A percentile compares a stretch with the other conserved stretches of the same genome.
These are phyloP conservation scores for Apogon hyalosoma DNA, from an alignment of 2,797 vertebrate species.

Conservation along the genomic window DNA sequence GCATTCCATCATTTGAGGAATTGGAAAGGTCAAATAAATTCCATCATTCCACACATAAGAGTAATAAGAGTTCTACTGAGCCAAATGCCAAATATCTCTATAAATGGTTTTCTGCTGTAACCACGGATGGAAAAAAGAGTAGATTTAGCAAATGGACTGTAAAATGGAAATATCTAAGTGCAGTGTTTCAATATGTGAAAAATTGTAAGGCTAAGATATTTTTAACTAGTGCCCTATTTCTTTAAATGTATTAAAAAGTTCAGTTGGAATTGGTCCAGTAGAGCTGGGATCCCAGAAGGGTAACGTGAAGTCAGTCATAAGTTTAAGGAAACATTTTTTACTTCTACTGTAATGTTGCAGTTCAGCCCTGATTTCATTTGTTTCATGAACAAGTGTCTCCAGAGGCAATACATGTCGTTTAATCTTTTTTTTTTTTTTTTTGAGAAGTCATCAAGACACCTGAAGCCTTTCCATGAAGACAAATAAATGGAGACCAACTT, in stretches of 20 bases:
- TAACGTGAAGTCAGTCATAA: slow-evolving; percentile 7
- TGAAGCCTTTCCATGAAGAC: slow-evolving; percentile 6
- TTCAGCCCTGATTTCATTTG: slow-evolving; percentile 7
- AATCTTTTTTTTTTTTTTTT: not conserved
- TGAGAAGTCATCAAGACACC: slow-evolving; percentile 7
- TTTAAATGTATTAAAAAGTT: slow-evolving; percentile 31
- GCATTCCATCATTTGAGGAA: slow-evolving; percentile 13
- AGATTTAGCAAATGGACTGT: slow-evolving; percentile 19
- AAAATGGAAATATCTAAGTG: slow-evolving; percentile 17
- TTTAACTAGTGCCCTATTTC: slow-evolving; percentile 50
- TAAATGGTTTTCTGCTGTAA: no score
- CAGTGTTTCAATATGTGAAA: slow-evolving; percentile 24
- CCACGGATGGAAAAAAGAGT: not conserved
- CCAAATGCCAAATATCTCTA: not conserved
- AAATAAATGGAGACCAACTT: slow-evolving; percentile 22
- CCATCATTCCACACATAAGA: slow-evolving; percentile 14
- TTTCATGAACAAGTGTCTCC: slow-evolving; percentile 30
- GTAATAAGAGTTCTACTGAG: not conserved
- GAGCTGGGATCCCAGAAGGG: slow-evolving; percentile 19
- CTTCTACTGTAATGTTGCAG: not conserved
- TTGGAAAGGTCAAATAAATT: slow-evolving; percentile 5
- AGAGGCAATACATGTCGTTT: slow-evolving; percentile 2
- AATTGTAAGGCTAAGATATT: slow-evolving; percentile 29
- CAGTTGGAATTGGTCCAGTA: slow-evolving; percentile 3
- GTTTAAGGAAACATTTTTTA: slow-evolving; percentile 14